phyloP scores from a whole-genome alignment of 2,888 invertebrate species.

The Sepioteuthis lessoniana region DNA sequence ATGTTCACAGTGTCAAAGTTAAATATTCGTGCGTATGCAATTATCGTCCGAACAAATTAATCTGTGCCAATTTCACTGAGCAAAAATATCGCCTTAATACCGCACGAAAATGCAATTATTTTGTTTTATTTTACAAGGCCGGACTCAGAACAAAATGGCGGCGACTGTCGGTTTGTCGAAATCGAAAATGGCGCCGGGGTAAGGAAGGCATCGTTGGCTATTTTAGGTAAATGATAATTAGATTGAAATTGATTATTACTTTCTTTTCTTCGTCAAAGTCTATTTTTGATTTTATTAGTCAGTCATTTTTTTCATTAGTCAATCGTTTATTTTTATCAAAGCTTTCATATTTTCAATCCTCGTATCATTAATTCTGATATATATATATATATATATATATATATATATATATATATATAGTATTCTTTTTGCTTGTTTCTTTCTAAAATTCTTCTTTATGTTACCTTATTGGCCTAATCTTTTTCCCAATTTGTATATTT shows the following conservation, averaged over 20 bases:
- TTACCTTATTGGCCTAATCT: too few relatives aligned
- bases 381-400: neutral
- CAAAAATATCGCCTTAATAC: neutral
- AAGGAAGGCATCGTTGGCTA: neutral
- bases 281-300: neutral
- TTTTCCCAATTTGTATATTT: too few relatives aligned
- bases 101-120: neutral
- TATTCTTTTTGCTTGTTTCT: neutral
- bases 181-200: neutral
- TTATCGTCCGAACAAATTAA: too few relatives aligned
- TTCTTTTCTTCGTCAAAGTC: neutral
- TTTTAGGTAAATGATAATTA: neutral
- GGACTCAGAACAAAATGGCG: neutral
- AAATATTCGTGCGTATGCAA: too few relatives aligned
- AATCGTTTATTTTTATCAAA: slow-evolving; percentile 1
- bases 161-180: neutral
- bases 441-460: too few relatives aligned
- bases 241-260: neutral
- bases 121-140: neutral
- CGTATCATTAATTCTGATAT: neutral
- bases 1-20: too few relatives aligned
- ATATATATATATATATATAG: neutral
- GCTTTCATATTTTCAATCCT: neutral
- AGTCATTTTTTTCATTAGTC: neutral
- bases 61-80: too few relatives aligned